Evolutionary conservation across 1,140 invertebrate species (phyloP).

Genomic region (Caenorhabditis brenneri): DNA sequence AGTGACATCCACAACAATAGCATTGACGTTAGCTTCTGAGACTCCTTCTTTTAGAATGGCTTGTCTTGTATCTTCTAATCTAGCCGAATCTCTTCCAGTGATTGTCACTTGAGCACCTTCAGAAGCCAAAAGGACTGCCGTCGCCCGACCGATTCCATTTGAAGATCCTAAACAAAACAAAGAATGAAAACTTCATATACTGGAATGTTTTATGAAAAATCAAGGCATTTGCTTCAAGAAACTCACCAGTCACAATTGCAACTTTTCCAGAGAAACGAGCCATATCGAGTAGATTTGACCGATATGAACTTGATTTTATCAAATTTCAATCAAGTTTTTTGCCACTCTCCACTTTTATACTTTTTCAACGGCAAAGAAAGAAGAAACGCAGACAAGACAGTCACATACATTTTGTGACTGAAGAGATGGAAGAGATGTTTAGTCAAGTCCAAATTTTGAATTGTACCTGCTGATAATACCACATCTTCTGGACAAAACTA

Average conservation of each 20-base stretch:
- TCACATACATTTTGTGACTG: background rate
- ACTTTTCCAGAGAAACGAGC: conserved; percentile 41
- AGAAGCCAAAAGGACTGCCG: conserved; percentile 79
- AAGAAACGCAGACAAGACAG: background rate
- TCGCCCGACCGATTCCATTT: conserved; percentile 83
- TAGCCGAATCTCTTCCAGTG: conserved; percentile 78
- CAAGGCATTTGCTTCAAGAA: background rate
- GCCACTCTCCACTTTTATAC: background rate
- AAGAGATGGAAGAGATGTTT: background rate
- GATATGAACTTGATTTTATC: no score
- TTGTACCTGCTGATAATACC: background rate
- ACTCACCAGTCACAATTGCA: conserved; percentile 33
- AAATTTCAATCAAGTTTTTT: background rate
- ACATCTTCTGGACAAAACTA: background rate
- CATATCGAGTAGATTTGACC: background rate
- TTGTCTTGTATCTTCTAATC: conserved; percentile 43
- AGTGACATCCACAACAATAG: conserved; percentile 51
- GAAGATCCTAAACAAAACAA: conserved; percentile 76
- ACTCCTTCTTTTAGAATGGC: conserved; percentile 41
- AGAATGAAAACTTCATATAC: no score
- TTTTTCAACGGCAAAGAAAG: background rate
- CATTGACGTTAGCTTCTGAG: background rate
- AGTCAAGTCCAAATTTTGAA: background rate
- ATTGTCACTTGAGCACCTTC: conserved; percentile 78
- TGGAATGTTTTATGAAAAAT: background rate